These are phyloP conservation scores for Calvadosia cruxmelitensis DNA, from an alignment of 30 jellyfish, hydroid and myxozoan species.

Conservation along the genomic window DNA sequence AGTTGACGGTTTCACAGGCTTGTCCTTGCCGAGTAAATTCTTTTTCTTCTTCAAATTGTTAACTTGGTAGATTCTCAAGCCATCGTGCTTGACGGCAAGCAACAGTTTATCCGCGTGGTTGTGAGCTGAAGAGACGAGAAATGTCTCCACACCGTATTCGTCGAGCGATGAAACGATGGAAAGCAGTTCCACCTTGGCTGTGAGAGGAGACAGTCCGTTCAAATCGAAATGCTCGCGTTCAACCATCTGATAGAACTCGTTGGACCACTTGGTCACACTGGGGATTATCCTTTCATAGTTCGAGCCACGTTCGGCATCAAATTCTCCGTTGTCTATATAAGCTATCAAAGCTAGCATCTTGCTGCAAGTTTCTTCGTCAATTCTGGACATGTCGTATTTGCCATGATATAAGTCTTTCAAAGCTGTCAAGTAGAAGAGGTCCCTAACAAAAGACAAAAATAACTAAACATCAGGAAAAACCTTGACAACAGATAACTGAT, in stretches of 20 bases:
- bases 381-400: conserved; percentile 30
- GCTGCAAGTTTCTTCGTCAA: conserved; percentile 31
- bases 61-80: conserved; percentile 52
- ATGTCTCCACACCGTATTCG: conserved; percentile 80
- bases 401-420: conserved; percentile 30
- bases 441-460: too few relatives aligned
- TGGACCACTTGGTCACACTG: conserved; percentile 45
- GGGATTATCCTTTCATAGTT: conserved; percentile 51
- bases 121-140: conserved; percentile 66
- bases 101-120: conserved; percentile 52
- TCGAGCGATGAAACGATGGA: conserved; percentile 36
- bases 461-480: too few relatives aligned
- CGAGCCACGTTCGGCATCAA: conserved; percentile 61
- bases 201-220: conserved; percentile 45
- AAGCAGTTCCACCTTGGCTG: conserved; percentile 54
- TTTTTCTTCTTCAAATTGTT: neutral
- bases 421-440: conserved; percentile 48
- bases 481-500: too few relatives aligned
- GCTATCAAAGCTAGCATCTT: conserved; percentile 54
- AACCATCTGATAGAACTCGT: conserved; percentile 48
- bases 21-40: neutral
- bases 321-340: conserved; percentile 79
- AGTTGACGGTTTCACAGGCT: neutral
- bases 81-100: conserved; percentile 81
- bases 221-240: conserved; percentile 63